These are phyloP conservation scores for Leptinotarsa lineolata DNA, from an alignment of 1,140 invertebrate species.

Conservation along the genomic window DNA sequence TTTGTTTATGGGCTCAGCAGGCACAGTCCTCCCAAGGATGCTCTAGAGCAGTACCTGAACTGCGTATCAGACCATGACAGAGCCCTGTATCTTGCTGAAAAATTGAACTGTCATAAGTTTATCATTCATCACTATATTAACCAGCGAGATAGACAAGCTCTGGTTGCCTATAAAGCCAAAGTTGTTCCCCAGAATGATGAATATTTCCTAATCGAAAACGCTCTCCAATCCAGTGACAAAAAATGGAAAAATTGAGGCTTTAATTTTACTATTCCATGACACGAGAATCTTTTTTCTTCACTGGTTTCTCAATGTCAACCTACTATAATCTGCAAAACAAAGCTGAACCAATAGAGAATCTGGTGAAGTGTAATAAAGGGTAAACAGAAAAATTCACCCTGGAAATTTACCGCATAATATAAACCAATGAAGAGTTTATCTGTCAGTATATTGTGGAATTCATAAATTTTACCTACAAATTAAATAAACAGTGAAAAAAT, in stretches of 20 bases:
- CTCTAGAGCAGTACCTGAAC: constrained; percentile 43
- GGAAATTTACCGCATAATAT: no score
- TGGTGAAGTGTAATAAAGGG: no score
- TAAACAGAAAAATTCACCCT: no score
- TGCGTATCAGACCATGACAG: constrained; percentile 44
- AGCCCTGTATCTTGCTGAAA: constrained; percentile 42
- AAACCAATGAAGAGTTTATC: no score
- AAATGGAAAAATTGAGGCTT: constrained; percentile 44
- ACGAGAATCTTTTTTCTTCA: no score
- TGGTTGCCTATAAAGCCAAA: constrained; percentile 60
- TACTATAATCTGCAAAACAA: no score
- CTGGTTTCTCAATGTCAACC: no score
- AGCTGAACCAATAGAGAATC: no score
- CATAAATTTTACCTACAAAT: no score
- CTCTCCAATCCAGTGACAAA: constrained; percentile 53
- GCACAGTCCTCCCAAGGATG: constrained; percentile 46
- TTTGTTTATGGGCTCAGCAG: constrained; percentile 43
- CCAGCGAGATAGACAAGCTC: constrained; percentile 58
- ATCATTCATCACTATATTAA: constrained; percentile 59
- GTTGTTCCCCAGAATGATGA: constrained; percentile 59
- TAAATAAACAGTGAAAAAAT: no score
- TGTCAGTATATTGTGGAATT: no score
- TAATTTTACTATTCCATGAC: no score
- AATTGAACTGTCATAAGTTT: constrained; percentile 57
- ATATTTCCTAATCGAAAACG: constrained; percentile 60